Percentiles rank a stretch among this genome's conserved stretches.
Conservation (phyloP, 1,140 invertebrate genomes). For the Anoplophora glabripennis region DNA sequence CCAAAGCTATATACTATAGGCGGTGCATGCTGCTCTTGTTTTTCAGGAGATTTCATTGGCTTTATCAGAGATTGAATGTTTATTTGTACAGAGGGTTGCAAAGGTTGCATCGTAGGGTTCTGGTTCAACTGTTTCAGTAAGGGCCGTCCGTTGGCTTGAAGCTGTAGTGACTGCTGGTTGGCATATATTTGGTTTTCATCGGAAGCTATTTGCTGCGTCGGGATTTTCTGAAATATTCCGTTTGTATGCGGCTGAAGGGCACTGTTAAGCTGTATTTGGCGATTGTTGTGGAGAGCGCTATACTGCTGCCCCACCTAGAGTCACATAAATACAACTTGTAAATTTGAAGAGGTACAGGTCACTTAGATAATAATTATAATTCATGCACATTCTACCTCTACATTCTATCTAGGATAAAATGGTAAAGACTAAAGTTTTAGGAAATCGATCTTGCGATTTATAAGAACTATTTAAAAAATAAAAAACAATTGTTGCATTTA, state of each 20-base stretch:
- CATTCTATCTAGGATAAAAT: no score
- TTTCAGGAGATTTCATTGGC: slow-evolving; percentile 36
- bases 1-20: slow-evolving; percentile 48
- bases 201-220: slow-evolving; percentile 5
- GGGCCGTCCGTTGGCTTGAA: slow-evolving; percentile 20
- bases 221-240: slow-evolving; percentile 10
- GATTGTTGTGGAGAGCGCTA: slow-evolving; percentile 24
- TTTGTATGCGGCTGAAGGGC: slow-evolving; percentile 8
- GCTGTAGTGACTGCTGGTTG: slow-evolving; percentile 8
- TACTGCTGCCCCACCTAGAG: slow-evolving; percentile 40
- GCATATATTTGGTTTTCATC: not conserved
- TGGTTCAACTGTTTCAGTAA: slow-evolving; percentile 14
- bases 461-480: no score
- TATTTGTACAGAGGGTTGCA: slow-evolving; percentile 39
- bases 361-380: no score
- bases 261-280: slow-evolving; percentile 13
- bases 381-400: no score
- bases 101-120: not conserved
- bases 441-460: no score
- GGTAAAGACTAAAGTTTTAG: no score
- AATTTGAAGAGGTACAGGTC: no score
- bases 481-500: no score
- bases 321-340: no score
- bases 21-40: slow-evolving; percentile 34
- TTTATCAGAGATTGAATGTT: slow-evolving; percentile 44